phyloP scores from a whole-genome alignment of 2,888 invertebrate species.

The Tinea trinotella region DNA sequence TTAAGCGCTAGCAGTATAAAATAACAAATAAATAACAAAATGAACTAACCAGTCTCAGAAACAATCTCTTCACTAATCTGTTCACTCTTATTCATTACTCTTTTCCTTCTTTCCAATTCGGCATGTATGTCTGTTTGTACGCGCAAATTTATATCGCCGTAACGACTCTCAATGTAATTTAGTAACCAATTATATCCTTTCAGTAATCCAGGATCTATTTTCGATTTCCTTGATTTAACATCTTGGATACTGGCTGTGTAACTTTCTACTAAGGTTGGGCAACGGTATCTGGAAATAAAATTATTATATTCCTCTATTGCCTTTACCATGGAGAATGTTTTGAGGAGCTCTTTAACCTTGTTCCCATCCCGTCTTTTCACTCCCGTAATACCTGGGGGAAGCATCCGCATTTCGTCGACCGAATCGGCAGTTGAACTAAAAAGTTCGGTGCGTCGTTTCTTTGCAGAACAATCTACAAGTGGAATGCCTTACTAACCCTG shows the following conservation, averaged over 20 bases:
- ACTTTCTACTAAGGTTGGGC: conserved; percentile 86
- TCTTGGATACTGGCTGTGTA: conserved; percentile 68
- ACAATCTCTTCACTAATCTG: not conserved
- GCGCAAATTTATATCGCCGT: conserved; percentile 74
- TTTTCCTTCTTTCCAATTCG: conserved; percentile 63
- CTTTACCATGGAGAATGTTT: too few species aligned
- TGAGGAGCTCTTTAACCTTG: too few species aligned
- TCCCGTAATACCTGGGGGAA: too few species aligned
- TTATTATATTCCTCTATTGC: too few species aligned
- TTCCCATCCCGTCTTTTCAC: too few species aligned
- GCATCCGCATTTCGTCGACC: too few species aligned
- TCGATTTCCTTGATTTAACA: conserved; percentile 52
- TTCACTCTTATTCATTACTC: conserved; percentile 35
- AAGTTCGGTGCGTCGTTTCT: too few species aligned
- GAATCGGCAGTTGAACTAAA: too few species aligned
- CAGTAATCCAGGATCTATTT: conserved; percentile 77
- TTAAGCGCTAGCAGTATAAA: too few species aligned
- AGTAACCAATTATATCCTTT: conserved; percentile 81
- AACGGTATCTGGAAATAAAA: conserved; percentile 67
- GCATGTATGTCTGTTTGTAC: conserved; percentile 74
- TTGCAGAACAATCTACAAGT: too few species aligned
- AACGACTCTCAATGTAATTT: conserved; percentile 77
- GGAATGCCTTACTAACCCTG: too few species aligned
- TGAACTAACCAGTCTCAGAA: conserved; percentile 1
- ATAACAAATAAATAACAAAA: too few species aligned